phyloP scores from a whole-genome alignment of 2,888 invertebrate genomes.

The Heliconius aoede region DNA sequence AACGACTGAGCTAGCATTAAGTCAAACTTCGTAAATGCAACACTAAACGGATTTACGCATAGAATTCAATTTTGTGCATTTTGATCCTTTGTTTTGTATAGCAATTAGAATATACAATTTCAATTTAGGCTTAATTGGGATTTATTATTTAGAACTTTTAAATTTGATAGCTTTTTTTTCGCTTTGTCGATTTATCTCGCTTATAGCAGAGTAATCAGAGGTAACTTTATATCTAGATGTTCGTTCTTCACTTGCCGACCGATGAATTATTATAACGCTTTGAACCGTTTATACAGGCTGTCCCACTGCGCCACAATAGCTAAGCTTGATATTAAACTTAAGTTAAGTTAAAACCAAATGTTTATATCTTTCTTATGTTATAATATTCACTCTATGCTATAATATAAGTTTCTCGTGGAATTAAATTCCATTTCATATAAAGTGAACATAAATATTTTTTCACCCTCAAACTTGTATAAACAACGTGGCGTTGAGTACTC shows the following conservation, averaged over 20 bases:
- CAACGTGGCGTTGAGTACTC: background rate
- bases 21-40: conserved; percentile 23
- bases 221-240: no score
- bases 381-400: no score
- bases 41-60: conserved; percentile 7
- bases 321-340: no score
- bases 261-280: no score
- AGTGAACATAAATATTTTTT: conserved; percentile 2
- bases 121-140: background rate
- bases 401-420: background rate
- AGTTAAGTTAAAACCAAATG: no score
- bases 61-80: conserved; percentile 1
- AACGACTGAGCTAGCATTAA: conserved; percentile 21
- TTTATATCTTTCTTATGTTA: no score
- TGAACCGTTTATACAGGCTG: no score
- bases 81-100: background rate
- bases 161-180: background rate
- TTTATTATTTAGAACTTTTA: background rate
- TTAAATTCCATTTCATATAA: background rate
- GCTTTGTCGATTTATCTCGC: background rate
- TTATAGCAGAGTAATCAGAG: background rate
- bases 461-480: background rate
- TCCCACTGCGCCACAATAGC: no score
- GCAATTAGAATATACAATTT: background rate
- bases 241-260: no score